Evolutionary conservation across 2,113 vertebrate genomes (phyloP), one percentile per base, ranked within the genome.

Genomic region (Motacilla tschutschensis): DNA sequence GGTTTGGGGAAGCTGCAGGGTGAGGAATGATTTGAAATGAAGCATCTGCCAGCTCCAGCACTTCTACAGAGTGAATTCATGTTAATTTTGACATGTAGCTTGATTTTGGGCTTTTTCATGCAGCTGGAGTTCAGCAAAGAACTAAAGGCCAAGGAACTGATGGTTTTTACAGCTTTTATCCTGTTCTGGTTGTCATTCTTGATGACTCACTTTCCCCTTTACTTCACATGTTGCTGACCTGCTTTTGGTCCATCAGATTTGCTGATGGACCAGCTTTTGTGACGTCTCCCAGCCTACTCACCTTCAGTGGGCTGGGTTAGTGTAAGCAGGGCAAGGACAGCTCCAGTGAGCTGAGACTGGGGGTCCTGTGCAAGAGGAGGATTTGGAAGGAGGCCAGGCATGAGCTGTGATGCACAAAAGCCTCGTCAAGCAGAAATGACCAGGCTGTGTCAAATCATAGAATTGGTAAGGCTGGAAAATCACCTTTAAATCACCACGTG

Each of bases 311-410:
- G 18, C n/a, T 2, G 1, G 5, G 17, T 46, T 26, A 20, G 36
- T 4, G 2, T 12, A 11, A n/a, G 16, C 33, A 1, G 0, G 2
- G 22, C 1, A 2, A 51, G 33, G 31, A 21, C 12, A 0, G 43
- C 36, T 3, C 17, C 60, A 10, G 26, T 0, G 0, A 43, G 55
- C 36, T 46, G 53, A 13, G 35, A 0, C 2, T 3, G 26, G 29
- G n/a, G 24, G 0, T 36, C 24, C 44, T 67, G 1, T 47, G 50
- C 54, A 44, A 35, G 44, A 26, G 54, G 14, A 4, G 10, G n/a
- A 0, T 59, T 13, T 10, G 58, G 53, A 38, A 33, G 70, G 69
- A 9, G 22, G 28, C 22, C 43, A 46, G 58, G 17, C 3, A 17
- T 29, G 31, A 48, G 38, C 18, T 55, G 15, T 4, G 63, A 5